Base-by-base conservation (phyloP, 2,888 invertebrate species). In the Fabriciana adippe region DNA sequence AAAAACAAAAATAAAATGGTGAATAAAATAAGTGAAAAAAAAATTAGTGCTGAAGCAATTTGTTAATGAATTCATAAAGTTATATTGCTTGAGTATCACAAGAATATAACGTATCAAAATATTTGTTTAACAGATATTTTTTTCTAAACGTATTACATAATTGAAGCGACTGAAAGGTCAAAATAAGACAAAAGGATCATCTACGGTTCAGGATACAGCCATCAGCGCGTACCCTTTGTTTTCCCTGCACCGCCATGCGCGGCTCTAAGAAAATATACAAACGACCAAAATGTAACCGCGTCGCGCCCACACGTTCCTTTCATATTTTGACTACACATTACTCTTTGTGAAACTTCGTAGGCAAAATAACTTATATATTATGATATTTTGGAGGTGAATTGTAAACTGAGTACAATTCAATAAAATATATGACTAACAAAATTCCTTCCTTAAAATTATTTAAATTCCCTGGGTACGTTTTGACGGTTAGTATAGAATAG, bases 201-300 rank as follows among this genome's bases (percentile, higher is more conserved):
- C 62, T 66, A 67, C 57, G 61, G 56, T 77, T 74, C 86, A 83
- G 88, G 86, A 88, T 87, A 83, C 84, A 81, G 78, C 84, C 84
- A 82, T 86, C 86, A 81, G 76, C 62, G 69, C 61, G 66, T 76
- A 74, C 86, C 86, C 88, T 86, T 86, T 90, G 86, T 90, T 89
- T 83, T 86, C 83, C 69, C 82, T 80, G 80, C 81, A 78, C 75
- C 77, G 79, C 83, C 82, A 78, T 81, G 79, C 83, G 85, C 81
- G 83, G 85, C 83, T 81, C 81, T 88, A 88, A 82, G 80, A 88
- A 88, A 90, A 90, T 90, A 90, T 88, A 89, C 90, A 90, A 79
- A 72, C 74, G 78, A 86, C 88, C 84, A 73, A 88, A 88, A 88
- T 88, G 89, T 89, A 86, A 86, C 90, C 87, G 79, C 84, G 77